phyloP scores from a whole-genome alignment of 2,888 invertebrate species.

The Temnothorax ravouxi region DNA sequence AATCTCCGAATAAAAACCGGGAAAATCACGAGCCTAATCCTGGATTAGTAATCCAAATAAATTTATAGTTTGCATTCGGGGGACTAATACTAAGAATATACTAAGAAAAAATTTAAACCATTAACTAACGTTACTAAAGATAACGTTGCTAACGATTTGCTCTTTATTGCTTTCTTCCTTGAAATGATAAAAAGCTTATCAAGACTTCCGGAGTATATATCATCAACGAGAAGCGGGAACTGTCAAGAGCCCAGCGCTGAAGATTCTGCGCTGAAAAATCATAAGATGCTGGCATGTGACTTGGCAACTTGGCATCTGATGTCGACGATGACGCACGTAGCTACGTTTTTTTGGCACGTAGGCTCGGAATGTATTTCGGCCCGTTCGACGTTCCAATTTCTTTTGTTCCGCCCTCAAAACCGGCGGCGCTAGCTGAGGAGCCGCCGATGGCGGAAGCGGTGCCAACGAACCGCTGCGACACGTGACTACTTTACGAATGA shows the following conservation, averaged over 20 bases:
- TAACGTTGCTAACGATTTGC: background rate
- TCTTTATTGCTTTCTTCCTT: background rate
- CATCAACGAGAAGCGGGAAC: background rate
- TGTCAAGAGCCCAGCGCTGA: too few relatives aligned
- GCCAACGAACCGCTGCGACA: slow-evolving; percentile 76
- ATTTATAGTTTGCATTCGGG: background rate
- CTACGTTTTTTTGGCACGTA: slow-evolving; percentile 59
- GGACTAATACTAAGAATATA: too few relatives aligned
- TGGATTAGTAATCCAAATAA: background rate
- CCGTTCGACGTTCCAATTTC: slow-evolving; percentile 68
- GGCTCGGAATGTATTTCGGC: slow-evolving; percentile 56
- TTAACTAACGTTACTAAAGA: background rate
- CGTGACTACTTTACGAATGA: slow-evolving; percentile 71
- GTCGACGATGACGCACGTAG: slow-evolving; percentile 67
- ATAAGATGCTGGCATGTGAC: slow-evolving; percentile 69
- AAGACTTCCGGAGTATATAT: background rate
- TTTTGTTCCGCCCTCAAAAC: slow-evolving; percentile 75
- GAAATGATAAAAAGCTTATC: background rate
- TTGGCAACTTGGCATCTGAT: slow-evolving; percentile 61
- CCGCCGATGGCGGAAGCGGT: slow-evolving; percentile 55
- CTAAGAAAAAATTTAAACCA: too few relatives aligned
- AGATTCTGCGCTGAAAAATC: slow-evolving; percentile 59
- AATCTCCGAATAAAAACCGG: background rate
- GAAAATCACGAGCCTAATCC: background rate
- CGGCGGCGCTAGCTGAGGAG: slow-evolving; percentile 63